Percentiles rank a stretch among this genome's conserved stretches.
Conservation (phyloP, 2,797 vertebrate species). For the Rachycentron canadum region DNA sequence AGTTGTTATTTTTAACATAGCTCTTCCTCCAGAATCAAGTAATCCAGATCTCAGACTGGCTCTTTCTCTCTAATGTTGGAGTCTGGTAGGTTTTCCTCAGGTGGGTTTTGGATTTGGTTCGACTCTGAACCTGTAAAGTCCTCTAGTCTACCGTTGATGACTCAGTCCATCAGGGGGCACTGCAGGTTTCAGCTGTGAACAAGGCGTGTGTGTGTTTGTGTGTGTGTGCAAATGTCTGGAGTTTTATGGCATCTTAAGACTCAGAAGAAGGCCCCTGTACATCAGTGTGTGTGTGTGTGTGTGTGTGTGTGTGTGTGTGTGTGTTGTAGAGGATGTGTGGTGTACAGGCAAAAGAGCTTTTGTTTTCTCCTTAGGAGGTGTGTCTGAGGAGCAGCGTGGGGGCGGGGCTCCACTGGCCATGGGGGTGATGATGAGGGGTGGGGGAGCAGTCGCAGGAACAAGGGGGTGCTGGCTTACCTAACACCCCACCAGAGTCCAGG, state of each 20-base stretch:
- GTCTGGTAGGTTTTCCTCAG: background rate
- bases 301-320: background rate
- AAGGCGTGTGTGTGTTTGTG: background rate
- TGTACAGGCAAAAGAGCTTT: background rate
- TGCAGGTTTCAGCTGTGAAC: background rate
- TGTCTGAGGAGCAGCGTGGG: constrained; percentile 68
- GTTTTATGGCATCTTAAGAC: background rate
- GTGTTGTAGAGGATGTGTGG: background rate
- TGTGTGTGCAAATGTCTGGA: background rate
- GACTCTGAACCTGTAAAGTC: background rate
- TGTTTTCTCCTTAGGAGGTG: constrained; percentile 48
- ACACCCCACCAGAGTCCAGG: constrained; percentile 92
- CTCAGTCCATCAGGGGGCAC: background rate
- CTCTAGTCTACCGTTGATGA: background rate
- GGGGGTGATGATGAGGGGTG: constrained; percentile 58
- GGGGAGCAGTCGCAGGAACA: constrained; percentile 69
- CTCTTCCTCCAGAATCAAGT: too few species aligned
- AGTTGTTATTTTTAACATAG: background rate
- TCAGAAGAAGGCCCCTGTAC: background rate
- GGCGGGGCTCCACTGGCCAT: constrained; percentile 64
- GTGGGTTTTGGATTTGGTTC: background rate
- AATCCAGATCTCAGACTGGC: background rate
- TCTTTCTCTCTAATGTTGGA: background rate
- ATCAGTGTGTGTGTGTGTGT: background rate
- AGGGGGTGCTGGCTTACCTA: constrained; percentile 89